Percentiles rank a stretch among this genome's conserved stretches.
phyloP scores from a whole-genome alignment of 2,888 invertebrate genomes.

The Griposia aprilina region DNA sequence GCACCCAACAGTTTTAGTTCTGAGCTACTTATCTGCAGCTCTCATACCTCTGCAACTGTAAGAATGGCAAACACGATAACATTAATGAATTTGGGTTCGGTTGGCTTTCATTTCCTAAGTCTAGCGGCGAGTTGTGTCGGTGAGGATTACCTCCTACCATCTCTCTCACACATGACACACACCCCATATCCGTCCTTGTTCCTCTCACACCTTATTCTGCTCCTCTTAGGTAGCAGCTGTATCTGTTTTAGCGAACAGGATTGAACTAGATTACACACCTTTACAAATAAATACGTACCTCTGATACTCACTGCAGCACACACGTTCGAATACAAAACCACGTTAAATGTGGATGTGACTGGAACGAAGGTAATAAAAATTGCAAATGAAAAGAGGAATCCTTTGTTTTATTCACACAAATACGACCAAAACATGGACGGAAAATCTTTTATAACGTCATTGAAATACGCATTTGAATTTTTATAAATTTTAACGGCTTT shows the following conservation, averaged over 20 bases:
- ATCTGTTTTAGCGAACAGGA: constrained; percentile 65
- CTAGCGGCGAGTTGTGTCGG: constrained; percentile 75
- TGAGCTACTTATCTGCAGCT: constrained; percentile 69
- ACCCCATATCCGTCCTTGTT: constrained; percentile 45
- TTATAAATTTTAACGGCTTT: constrained; percentile 60
- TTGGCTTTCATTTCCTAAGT: constrained; percentile 83
- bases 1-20: constrained; percentile 60
- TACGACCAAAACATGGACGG: constrained; percentile 31
- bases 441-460: constrained; percentile 49
- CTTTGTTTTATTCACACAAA: constrained; percentile 39
- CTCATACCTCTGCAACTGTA: constrained; percentile 74
- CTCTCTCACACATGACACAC: constrained; percentile 63
- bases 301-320: constrained; percentile 7
- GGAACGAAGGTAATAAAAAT: constrained; percentile 23
- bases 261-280: constrained; percentile 63
- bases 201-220: constrained; percentile 68
- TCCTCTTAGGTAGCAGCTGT: constrained; percentile 67
- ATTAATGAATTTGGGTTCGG: constrained; percentile 85
- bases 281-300: constrained; percentile 41
- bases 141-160: constrained; percentile 73
- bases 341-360: constrained; percentile 2
- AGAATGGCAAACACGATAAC: constrained; percentile 81
- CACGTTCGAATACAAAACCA: constrained; percentile 11
- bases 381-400: constrained; percentile 32
- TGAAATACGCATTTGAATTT: constrained; percentile 52